Conservation (phyloP, 2,888 invertebrate genomes). For the Nemurella pictetii region DNA sequence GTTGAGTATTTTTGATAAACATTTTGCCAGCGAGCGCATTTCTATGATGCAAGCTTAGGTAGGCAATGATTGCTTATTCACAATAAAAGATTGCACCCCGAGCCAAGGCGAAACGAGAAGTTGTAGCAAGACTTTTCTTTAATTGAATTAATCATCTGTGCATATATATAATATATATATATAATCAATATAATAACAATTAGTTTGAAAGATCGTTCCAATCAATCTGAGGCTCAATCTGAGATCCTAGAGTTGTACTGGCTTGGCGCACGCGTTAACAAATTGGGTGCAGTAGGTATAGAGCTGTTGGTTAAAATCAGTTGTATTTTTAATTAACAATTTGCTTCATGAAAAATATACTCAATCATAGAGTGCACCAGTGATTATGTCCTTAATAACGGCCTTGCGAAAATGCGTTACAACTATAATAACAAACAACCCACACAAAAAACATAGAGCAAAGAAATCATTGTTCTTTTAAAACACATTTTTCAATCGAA, state of each 20-base stretch:
- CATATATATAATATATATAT: neutral
- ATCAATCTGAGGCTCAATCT: neutral
- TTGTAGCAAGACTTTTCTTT: neutral
- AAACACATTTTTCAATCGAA: constrained; percentile 33
- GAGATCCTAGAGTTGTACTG: constrained; percentile 15
- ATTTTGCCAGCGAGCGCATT: neutral
- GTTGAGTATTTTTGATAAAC: neutral
- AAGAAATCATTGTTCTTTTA: neutral
- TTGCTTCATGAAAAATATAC: constrained; percentile 13
- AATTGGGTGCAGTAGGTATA: neutral
- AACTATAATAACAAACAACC: neutral
- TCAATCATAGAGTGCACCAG: constrained; percentile 18
- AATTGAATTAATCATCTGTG: neutral
- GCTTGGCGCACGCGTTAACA: neutral
- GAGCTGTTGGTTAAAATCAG: neutral
- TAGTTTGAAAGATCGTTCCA: neutral
- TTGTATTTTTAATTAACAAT: constrained; percentile 12
- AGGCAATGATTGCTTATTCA: constrained; percentile 29
- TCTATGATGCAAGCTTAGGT: constrained; percentile 15
- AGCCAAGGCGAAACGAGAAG: constrained; percentile 8
- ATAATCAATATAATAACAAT: neutral
- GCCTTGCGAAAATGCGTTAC: neutral
- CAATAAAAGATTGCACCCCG: neutral
- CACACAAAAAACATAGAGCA: constrained; percentile 1
- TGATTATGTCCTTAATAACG: neutral